Base-by-base conservation (phyloP, 1,140 invertebrate species). In the Cotesia chilonis region DNA sequence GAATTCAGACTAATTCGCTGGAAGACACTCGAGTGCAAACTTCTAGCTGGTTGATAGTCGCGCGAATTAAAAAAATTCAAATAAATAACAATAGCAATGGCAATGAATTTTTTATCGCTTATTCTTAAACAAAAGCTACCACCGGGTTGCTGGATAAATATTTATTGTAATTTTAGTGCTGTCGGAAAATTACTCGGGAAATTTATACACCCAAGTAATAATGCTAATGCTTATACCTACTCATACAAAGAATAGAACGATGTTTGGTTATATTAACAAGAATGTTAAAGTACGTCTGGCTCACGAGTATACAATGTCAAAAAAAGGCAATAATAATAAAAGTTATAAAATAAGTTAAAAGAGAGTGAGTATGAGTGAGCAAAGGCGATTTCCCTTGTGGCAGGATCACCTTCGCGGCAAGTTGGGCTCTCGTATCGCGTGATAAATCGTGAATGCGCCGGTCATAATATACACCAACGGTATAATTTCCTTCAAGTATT, bases 401-500 rank as follows among this genome's bases (percentile, higher is more conserved):
- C 71, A 38, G 63, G 64, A 71, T 71, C 71, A 64, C 63, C 52
- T 73, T 73, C 63, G 60, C 51, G 36, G 57, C 10, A 47, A 69
- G 51, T 57, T 68, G 68, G 55, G 69, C 70, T 71, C 69, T 71
- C 47, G 66, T 68, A 73, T 74, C 65, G 75, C 72, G 75, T 76
- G 72, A 76, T 76, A 76, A 73, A 76, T 76, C 75, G 71, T 55
- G 69, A 76, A 74, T 73, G 69, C 69, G 60, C 69, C 66, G 52
- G 65, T 72, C 67, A 76, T 74, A 74, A 76, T 72, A 70, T 74
- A 76, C 74, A 59, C 61, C 69, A 66, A 74, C 72, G 70, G 72
- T 74, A 76, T 76, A 76, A 76, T 76, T 76, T 76, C 70, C 75
- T 76, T 52, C 68, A 41, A 68, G 66, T 57, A 63, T 73, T 69